Evolutionary conservation across 2,888 invertebrate genomes (phyloP).

Genomic region (Adelognathus sp.): DNA sequence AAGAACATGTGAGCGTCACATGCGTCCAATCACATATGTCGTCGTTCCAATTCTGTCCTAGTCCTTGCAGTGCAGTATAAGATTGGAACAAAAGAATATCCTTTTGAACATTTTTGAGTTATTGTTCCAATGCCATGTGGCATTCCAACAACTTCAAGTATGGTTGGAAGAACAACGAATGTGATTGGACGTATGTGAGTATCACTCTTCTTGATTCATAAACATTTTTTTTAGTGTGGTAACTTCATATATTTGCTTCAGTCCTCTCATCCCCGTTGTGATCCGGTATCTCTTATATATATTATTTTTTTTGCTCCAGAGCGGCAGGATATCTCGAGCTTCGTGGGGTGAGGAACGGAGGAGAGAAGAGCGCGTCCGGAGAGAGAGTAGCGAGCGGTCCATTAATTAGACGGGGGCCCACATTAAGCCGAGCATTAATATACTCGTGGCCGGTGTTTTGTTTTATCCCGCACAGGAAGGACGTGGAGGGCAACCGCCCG

Average conservation of each 20-base stretch:
- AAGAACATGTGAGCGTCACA: too few relatives aligned
- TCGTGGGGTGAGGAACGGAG: conserved; percentile 1
- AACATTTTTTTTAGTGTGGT: too few relatives aligned
- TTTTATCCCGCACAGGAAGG: conserved; percentile 81
- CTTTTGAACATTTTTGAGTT: too few relatives aligned
- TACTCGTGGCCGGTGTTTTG: conserved; percentile 80
- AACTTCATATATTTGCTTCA: not conserved
- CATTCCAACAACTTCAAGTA: too few relatives aligned
- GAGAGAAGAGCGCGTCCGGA: conserved; percentile 50
- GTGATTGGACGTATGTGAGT: too few relatives aligned
- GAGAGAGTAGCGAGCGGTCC: conserved; percentile 76
- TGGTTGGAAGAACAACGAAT: too few relatives aligned
- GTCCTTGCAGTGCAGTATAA: too few relatives aligned
- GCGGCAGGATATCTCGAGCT: conserved; percentile 34
- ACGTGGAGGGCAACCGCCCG: conserved; percentile 57
- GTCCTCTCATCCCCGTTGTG: conserved; percentile 17
- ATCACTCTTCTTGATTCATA: too few relatives aligned
- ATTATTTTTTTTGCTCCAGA: conserved; percentile 34
- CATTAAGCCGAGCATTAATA: conserved; percentile 81
- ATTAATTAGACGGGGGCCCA: conserved; percentile 80
- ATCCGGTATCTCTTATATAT: conserved; percentile 15
- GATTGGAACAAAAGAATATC: too few relatives aligned
- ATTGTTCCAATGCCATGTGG: too few relatives aligned
- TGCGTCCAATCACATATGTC: too few relatives aligned
- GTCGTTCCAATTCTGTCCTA: too few relatives aligned